Evolutionary conservation across 2,888 invertebrate genomes (phyloP), one percentile per base, ranked within the genome.

Genomic region (Ptychoptera albimana): DNA sequence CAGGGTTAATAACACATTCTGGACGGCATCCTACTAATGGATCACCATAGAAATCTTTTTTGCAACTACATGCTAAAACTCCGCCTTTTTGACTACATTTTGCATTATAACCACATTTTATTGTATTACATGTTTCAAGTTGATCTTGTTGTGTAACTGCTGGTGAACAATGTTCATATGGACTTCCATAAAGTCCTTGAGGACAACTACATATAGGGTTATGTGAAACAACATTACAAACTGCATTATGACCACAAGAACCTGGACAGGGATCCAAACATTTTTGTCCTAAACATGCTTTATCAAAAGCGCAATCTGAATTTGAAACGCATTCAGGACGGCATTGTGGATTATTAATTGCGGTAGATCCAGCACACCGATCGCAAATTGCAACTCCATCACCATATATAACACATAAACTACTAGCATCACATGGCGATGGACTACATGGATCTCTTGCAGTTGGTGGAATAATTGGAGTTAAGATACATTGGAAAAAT

Each of bases 311-410:
- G 68, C 88, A 88, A 55, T 88, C 87, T 2, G 82, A 76, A 57
- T 79, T 82, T 12, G 79, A 73, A 42, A 88, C 66, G 64, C 89
- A 89, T 66, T 88, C 86, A 31, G 87, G 87, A 57, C 82, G 72
- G 53, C 88, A 88, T 31, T 74, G 72, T 23, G 83, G 79, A 61
- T 80, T 79, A 51, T 75, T 77, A 38, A 72, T 67, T 34, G 76
- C 74, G 51, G 76, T 74, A 1, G 77, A 73, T 37, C 79, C 77
- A 52, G 74, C 68, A 57, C 87, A 88, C n/a, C 75, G 72, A 60
- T 83, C 77, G 57, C 87, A 84, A 54, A 87, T 73, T 2, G 85
- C 87, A 36, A 84, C 76, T 56, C 82, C 77, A 55, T 77, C 75
- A 34, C 77, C 79, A 55, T 77, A 82, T 2, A 76, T 71, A 45